These are phyloP conservation scores for Anarrhichthys ocellatus DNA, from an alignment of 2,113 vertebrate species.

Conservation along the genomic window DNA sequence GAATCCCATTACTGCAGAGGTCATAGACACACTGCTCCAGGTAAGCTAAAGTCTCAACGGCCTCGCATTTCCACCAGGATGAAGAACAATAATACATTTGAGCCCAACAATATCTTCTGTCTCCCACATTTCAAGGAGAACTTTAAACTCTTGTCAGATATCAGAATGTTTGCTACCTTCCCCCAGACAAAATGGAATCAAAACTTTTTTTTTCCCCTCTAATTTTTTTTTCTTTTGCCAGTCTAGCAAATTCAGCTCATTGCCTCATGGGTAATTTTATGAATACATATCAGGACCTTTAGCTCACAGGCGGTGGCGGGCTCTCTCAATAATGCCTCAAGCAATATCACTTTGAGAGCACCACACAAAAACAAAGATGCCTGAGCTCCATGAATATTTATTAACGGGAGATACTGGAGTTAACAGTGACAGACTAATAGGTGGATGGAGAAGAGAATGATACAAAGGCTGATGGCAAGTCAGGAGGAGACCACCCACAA, in stretches of 20 bases:
- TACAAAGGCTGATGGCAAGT: conserved; percentile 30
- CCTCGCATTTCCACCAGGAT: conserved; percentile 61
- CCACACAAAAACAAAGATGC: conserved; percentile 76
- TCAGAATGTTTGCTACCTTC: conserved; percentile 42
- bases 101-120: conserved; percentile 39
- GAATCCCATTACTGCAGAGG: conserved; percentile 79
- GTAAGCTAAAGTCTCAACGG: conserved; percentile 46
- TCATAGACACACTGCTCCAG: conserved; percentile 69
- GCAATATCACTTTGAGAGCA: conserved; percentile 76
- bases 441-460: conserved; percentile 39
- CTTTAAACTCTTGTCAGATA: conserved; percentile 60
- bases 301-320: conserved; percentile 63
- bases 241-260: conserved; percentile 67
- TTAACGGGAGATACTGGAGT: conserved; percentile 40
- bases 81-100: conserved; percentile 60
- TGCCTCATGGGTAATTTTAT: conserved; percentile 74
- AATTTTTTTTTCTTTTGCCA: conserved; percentile 35
- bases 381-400: conserved; percentile 72
- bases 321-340: conserved; percentile 69
- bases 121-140: conserved; percentile 68
- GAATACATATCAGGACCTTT: conserved; percentile 81
- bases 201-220: conserved; percentile 39
- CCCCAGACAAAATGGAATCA: conserved; percentile 55
- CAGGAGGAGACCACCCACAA: conserved; percentile 3
- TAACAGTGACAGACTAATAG: conserved; percentile 52